Percentiles rank a stretch among this genome's conserved stretches.
Conservation (phyloP, 2,113 vertebrate species). For the Melanerpes aurifrons region DNA sequence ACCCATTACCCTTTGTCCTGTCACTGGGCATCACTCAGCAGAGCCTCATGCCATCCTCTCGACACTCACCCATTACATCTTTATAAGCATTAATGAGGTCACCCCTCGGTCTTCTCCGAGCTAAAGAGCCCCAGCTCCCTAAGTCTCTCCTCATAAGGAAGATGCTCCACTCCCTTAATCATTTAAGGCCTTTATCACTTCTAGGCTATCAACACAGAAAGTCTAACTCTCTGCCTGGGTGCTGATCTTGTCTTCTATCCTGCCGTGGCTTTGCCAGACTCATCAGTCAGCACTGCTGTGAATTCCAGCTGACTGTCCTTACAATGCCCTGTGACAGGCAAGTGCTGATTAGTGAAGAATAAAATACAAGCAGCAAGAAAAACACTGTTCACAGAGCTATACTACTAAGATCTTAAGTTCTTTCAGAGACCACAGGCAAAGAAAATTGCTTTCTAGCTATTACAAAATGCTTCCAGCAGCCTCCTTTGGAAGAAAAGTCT, state of each 20-base stretch:
- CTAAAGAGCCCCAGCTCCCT: too few species aligned
- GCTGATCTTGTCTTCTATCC: neutral
- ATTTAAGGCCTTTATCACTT: neutral
- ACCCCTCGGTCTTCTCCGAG: too few species aligned
- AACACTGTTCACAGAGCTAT: neutral
- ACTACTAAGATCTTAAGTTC: neutral
- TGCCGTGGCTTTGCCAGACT: neutral
- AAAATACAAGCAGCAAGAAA: constrained; percentile 5
- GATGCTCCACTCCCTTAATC: too few species aligned
- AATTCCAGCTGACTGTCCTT: neutral
- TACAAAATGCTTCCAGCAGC: neutral
- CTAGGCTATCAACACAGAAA: neutral
- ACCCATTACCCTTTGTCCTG: too few species aligned
- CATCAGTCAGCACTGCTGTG: neutral
- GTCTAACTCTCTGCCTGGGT: neutral
- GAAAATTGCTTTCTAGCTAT: neutral
- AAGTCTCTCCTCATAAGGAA: too few species aligned
- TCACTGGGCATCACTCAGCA: too few species aligned
- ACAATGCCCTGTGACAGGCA: neutral
- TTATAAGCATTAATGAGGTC: too few species aligned
- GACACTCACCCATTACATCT: too few species aligned
- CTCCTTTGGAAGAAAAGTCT: neutral
- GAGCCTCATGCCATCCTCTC: too few species aligned
- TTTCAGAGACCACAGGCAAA: neutral
- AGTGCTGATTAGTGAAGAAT: neutral